Percentiles rank a stretch among this genome's conserved stretches.
Evolutionary conservation across 2,113 vertebrate species (phyloP).

Genomic region (Cinclus mexicanus): DNA sequence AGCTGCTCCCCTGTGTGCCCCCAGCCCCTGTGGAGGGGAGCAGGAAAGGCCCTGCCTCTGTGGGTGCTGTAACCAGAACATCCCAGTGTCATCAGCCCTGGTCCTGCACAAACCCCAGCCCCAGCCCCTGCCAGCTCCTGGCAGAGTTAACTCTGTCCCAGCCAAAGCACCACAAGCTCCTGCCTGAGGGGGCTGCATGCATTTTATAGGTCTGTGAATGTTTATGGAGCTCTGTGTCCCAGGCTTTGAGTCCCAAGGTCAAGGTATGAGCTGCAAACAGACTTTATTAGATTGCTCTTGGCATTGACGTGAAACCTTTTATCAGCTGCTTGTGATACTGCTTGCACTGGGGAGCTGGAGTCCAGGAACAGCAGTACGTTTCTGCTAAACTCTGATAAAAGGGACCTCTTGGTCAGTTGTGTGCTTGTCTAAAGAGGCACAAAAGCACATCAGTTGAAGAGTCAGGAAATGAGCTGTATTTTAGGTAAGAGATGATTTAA

Average conservation of each 20-base stretch:
- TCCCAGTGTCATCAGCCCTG: not conserved
- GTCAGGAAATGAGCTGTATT: not conserved
- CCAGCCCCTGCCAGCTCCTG: not conserved
- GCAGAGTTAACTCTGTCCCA: not conserved
- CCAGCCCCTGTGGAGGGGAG: not conserved
- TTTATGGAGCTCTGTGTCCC: not conserved
- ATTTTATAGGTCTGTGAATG: not conserved
- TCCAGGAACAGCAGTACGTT: not conserved
- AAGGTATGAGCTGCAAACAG: not conserved
- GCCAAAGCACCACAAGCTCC: not conserved
- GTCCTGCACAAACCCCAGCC: not conserved
- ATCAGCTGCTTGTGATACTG: not conserved
- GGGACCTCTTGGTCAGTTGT: not conserved
- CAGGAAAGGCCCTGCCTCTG: not conserved
- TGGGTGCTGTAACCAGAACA: accelerated
- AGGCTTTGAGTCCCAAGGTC: not conserved
- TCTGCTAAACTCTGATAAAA: not conserved
- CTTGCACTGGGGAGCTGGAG: not conserved
- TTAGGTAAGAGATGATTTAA: not conserved
- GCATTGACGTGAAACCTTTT: not conserved
- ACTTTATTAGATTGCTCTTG: not conserved
- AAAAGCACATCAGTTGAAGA: not conserved
- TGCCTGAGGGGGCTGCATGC: accelerated
- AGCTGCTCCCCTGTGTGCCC: not conserved
- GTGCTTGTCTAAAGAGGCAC: not conserved